Evolutionary conservation across 2,888 invertebrate species (phyloP).

Genomic region (Drosophila pullipes): DNA sequence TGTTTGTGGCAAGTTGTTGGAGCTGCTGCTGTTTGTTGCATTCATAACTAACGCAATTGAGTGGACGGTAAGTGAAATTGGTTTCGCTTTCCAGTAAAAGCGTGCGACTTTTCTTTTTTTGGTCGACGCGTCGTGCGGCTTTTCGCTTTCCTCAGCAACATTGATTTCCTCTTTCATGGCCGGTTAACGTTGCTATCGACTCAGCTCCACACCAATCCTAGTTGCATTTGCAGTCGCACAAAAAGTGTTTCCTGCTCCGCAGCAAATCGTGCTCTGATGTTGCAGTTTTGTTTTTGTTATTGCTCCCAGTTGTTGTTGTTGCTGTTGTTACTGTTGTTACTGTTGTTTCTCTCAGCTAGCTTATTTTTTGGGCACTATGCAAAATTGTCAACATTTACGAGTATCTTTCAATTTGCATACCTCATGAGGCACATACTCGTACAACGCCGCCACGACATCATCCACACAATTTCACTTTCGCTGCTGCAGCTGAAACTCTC

Average conservation of each 20-base stretch:
- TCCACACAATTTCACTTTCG: constrained; percentile 60
- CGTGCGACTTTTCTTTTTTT: constrained; percentile 70
- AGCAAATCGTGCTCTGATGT: constrained; percentile 61
- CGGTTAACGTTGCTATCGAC: constrained; percentile 53
- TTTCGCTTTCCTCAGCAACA: constrained; percentile 57
- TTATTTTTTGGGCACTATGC: constrained; percentile 47
- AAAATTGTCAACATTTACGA: constrained; percentile 71
- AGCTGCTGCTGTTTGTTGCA: constrained; percentile 33
- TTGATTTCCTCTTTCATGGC: constrained; percentile 79
- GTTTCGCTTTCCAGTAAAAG: constrained; percentile 68
- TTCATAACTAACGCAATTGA: constrained; percentile 67
- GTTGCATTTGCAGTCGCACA: constrained; percentile 43
- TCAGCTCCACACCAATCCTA: constrained; percentile 18
- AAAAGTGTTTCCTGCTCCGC: constrained; percentile 74
- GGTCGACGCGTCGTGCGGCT: constrained; percentile 41
- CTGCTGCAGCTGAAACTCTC: constrained; percentile 41
- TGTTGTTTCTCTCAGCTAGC: constrained; percentile 26
- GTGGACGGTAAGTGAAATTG: constrained; percentile 73
- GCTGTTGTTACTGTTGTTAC: constrained; percentile 16
- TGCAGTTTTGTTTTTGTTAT: constrained; percentile 15
- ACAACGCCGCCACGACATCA: constrained; percentile 22
- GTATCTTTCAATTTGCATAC: constrained; percentile 71
- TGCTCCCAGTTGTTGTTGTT: constrained; percentile 7
- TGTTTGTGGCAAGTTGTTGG: constrained; percentile 13
- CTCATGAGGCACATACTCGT: constrained; percentile 32